Base-by-base conservation (phyloP, 2,113 vertebrate species). In the Pelecanus crispus region DNA sequence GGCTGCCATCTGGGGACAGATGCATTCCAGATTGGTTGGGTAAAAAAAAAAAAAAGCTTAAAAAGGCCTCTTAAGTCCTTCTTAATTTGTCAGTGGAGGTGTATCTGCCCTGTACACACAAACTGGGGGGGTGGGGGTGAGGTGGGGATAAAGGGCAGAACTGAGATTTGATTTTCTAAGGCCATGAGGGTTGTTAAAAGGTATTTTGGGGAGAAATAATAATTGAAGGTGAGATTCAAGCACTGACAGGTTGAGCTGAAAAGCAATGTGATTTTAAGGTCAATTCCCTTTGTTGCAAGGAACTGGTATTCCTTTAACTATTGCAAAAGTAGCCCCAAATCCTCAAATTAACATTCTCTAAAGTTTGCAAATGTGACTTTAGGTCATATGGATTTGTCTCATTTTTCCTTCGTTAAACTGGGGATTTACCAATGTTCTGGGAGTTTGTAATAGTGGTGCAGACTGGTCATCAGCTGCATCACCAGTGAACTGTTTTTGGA, bases 81-180 rank as follows among this genome's bases (percentile, higher is more conserved):
- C 26, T n/a, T 45, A 28, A 32, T 52, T 72, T 5, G 9, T 19
- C 6, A 6, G 4, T 8, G 61, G 62, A 36, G 9, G 29, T 25
- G 4, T 56, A 6, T 26, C 20, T 84, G 70, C n/a, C 28, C 12
- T 61, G 20, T 44, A 20, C 4, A 4, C 7, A 7, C 7, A 14
- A 20, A 14, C 6, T 5, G 1, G 13, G 5, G 5, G 4, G 4
- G 2, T 6, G 3, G 9, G 14, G 21, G 25, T 18, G 9, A 70
- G 32, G n/a, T 20, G 42, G 25, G 29, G 13, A 15, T 32, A 25
- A 26, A 47, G 34, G 28, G 22, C 44, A n/a, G 66, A 80, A 42
- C 32, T 29, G 25, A 45, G 9, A 11, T 22, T 24, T 38, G 7
- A 18, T 59, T 59, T 17, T 19, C 14, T 83, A 4, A 17, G 34